A percentile compares a stretch with the other conserved stretches of the same genome.
Conservation (phyloP, 2,113 vertebrate species). For the Corynorhinus townsendii region DNA sequence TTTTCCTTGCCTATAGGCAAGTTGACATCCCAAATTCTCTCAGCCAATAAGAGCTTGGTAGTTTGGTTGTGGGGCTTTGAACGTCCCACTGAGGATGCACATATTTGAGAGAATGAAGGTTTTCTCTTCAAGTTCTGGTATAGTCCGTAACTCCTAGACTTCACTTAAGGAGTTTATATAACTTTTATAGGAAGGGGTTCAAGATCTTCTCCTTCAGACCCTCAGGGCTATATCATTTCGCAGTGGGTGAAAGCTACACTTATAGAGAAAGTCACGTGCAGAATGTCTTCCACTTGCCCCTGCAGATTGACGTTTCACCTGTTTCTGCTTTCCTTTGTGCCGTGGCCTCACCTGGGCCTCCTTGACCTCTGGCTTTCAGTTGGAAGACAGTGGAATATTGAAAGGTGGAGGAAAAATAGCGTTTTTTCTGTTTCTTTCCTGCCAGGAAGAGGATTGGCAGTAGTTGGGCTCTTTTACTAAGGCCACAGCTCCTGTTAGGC, state of each 20-base stretch:
- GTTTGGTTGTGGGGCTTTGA: neutral
- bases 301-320: neutral
- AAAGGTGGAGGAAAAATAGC: neutral
- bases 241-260: neutral
- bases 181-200: neutral
- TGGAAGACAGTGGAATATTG: neutral
- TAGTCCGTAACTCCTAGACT: neutral
- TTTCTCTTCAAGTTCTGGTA: neutral
- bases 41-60: neutral
- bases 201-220: neutral
- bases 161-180: neutral
- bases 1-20: neutral
- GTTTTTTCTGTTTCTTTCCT: neutral
- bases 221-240: neutral
- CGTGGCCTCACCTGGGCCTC: neutral
- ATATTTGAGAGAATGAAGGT: neutral
- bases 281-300: neutral
- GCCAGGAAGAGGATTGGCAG: neutral
- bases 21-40: neutral
- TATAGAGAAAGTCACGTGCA: neutral
- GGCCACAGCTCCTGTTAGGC: neutral
- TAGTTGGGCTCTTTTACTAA: neutral
- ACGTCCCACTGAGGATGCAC: neutral
- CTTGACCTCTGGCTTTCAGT: neutral
- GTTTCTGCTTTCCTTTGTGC: neutral